Evolutionary conservation across 1,140 invertebrate species (phyloP).

Genomic region (Drosophila bifasciata): DNA sequence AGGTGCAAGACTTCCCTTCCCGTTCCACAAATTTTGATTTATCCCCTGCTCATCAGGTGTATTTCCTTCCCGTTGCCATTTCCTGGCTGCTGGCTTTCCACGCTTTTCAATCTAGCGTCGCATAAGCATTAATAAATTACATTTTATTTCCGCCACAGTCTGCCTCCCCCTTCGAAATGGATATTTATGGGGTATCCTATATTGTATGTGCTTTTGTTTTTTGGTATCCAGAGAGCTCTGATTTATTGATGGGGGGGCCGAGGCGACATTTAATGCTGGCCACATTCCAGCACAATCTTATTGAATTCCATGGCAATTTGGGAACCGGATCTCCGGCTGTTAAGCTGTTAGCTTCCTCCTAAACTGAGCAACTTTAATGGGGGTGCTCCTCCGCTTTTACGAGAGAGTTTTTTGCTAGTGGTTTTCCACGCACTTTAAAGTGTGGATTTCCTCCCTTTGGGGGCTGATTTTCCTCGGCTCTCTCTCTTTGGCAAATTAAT

Average conservation of each 20-base stretch:
- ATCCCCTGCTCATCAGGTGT: conserved; percentile 7
- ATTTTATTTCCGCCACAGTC: conserved; percentile 39
- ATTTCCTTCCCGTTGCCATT: background rate
- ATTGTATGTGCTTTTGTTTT: background rate
- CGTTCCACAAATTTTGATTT: conserved; percentile 4
- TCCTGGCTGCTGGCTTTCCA: conserved; percentile 4
- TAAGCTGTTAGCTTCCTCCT: conserved; percentile 17
- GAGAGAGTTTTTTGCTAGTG: conserved; percentile 3
- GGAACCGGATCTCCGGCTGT: conserved; percentile 1
- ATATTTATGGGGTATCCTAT: conserved; percentile 57
- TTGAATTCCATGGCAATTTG: conserved; percentile 7
- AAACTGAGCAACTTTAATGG: conserved; percentile 21
- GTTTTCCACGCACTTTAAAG: conserved; percentile 31
- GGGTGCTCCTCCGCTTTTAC: background rate
- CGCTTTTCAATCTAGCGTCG: conserved; percentile 13
- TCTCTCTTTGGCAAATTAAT: conserved; percentile 70
- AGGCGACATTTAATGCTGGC: conserved; percentile 44
- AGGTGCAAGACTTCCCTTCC: too few relatives aligned
- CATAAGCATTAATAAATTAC: conserved; percentile 50
- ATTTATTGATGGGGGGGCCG: conserved; percentile 41
- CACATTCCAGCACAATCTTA: conserved; percentile 26
- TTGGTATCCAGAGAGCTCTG: background rate
- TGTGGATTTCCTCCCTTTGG: conserved; percentile 8
- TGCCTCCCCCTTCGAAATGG: conserved; percentile 53
- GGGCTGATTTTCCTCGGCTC: background rate